These are phyloP conservation scores for Lemur catta DNA, from an alignment of 2,797 vertebrate genomes.

Conservation along the genomic window DNA sequence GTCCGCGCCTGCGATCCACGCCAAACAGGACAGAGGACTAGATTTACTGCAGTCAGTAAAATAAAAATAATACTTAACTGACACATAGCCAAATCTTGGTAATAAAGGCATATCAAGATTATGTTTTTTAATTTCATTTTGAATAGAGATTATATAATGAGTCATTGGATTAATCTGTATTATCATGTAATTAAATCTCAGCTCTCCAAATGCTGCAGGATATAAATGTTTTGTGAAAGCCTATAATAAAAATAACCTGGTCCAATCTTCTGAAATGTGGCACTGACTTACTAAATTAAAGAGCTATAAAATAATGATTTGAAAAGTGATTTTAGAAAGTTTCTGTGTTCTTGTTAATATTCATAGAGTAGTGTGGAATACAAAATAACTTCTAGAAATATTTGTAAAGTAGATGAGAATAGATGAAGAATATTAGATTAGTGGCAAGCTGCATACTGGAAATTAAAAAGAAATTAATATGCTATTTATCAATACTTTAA, in stretches of 20 bases:
- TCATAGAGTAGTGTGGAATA: neutral
- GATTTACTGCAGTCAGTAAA: neutral
- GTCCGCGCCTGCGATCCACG: neutral
- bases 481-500: neutral
- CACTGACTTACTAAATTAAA: neutral
- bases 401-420: neutral
- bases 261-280: neutral
- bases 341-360: neutral
- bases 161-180: neutral
- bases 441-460: no score
- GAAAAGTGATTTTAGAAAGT: neutral
- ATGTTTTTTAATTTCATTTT: neutral
- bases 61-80: no score
- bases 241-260: neutral
- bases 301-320: neutral
- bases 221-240: neutral
- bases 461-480: neutral
- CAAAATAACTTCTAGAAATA: neutral
- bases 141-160: neutral
- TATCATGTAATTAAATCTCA: neutral
- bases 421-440: neutral
- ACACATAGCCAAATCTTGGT: accelerated
- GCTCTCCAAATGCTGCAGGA: neutral
- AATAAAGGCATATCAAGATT: neutral
- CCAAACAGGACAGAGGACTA: accelerated